Evolutionary conservation across 2,888 invertebrate species (phyloP).

Genomic region (Caenorhabditis parvicauda): DNA sequence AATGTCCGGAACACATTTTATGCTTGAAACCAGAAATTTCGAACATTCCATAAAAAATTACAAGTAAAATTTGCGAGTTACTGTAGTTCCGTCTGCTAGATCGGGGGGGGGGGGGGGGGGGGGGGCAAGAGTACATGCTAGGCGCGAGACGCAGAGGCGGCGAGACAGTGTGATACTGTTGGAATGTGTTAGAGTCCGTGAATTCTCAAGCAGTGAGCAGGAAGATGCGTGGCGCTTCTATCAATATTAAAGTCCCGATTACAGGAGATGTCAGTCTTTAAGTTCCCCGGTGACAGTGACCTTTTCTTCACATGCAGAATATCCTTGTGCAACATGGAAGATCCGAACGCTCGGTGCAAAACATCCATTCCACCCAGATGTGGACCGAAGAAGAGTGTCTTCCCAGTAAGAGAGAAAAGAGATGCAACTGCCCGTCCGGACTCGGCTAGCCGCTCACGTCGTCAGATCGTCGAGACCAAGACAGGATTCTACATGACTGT

Average conservation of each 20-base stretch:
- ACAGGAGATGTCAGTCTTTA: conserved; percentile 57
- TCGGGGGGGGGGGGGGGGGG: too few species aligned
- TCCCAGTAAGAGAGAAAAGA: conserved; percentile 26
- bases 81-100: too few species aligned
- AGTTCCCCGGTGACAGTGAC: conserved; percentile 57
- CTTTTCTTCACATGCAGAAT: conserved; percentile 55
- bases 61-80: too few species aligned
- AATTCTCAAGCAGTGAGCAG: too few species aligned
- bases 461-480: conserved; percentile 40
- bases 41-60: too few species aligned
- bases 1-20: too few species aligned
- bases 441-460: conserved; percentile 17
- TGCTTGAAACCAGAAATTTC: too few species aligned
- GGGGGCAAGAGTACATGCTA: too few species aligned
- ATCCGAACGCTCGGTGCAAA: conserved; percentile 27
- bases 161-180: too few species aligned
- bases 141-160: too few species aligned
- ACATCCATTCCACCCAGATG: conserved; percentile 34
- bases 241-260: not conserved
- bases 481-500: conserved; percentile 50
- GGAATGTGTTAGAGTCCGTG: too few species aligned
- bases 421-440: conserved; percentile 6
- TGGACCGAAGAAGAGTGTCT: conserved; percentile 23
- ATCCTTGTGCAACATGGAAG: conserved; percentile 57
- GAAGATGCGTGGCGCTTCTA: not conserved